Conservation (phyloP, 2,113 vertebrate genomes). For the Echinops telfairi region DNA sequence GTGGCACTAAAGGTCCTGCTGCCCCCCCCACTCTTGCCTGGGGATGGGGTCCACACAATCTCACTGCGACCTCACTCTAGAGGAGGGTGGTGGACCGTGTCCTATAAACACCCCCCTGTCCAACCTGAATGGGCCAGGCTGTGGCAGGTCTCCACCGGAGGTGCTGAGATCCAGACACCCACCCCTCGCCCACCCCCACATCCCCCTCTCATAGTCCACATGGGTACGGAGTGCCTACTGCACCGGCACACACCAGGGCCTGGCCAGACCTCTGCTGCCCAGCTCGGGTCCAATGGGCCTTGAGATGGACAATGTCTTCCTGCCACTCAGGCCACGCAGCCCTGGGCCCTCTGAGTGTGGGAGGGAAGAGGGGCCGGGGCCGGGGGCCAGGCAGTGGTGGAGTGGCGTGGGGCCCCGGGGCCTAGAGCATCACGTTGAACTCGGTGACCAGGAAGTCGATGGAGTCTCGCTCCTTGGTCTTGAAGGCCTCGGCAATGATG, state of each 20-base stretch:
- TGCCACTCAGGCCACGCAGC: slow-evolving; percentile 21
- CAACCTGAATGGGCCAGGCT: neutral
- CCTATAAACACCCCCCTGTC: neutral
- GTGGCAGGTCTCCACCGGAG: neutral
- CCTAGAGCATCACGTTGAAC: slow-evolving; percentile 96
- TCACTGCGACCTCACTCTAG: slow-evolving; percentile 34
- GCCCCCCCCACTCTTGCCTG: neutral
- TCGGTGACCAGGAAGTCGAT: slow-evolving; percentile 98
- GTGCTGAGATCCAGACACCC: fast-evolving
- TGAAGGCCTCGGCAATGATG: slow-evolving; percentile 98
- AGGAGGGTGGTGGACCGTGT: neutral
- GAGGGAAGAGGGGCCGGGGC: neutral
- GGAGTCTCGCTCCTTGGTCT: slow-evolving; percentile 96
- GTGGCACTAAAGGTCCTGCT: slow-evolving; percentile 81
- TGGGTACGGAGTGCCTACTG: neutral
- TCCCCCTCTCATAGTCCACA: fast-evolving
- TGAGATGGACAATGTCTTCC: slow-evolving; percentile 6
- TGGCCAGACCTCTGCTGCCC: neutral
- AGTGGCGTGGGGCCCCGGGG: neutral
- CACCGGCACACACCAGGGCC: neutral
- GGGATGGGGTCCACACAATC: neutral
- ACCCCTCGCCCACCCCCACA: fast-evolving
- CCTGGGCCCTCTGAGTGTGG: neutral
- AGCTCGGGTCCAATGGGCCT: neutral
- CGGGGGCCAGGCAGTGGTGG: neutral